Base-by-base conservation (phyloP, 2,888 invertebrate species). In the Phymatocera aterrima region DNA sequence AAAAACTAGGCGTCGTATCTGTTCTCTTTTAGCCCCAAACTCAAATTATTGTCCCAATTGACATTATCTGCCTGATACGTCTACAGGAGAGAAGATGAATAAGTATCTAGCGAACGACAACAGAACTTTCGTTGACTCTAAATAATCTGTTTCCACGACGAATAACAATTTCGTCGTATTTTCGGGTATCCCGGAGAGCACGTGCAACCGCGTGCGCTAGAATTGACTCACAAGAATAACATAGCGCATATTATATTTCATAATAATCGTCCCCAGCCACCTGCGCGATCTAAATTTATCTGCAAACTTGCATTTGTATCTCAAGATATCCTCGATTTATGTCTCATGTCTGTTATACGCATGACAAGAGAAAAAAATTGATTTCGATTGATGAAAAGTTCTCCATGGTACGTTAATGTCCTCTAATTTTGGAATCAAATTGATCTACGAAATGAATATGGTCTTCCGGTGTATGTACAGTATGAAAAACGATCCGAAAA, bases 141-240 rank as follows among this genome's bases (percentile, higher is more conserved):
- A 68, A 28, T 68, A 46, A 68, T 68, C 43, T 68, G 46, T 68
- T 68, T 12, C 46, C 68, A 28, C 64, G 4, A 15, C 24, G n/a
- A 15, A 15, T 21, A 46, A 46, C 43, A 24, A 43, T 68, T 46
- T 24, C 46, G 68, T 37, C 37, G 40, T 68, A 77, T 77, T 68
- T 77, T 51, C 64, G 34, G 46, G 12, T 51, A 64, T 43, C 24
- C 28, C 46, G n/a, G 31, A 60, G 37, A 24, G 48, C 77, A 51
- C 77, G 77, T 51, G 78, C 70, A 57, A 31, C 70, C 24, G 34
- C 37, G n/a, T 70, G n/a, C 34, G n/a, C 70, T 54, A 48, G 57
- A 70, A 15, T 70, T 77, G 51, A 77, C 65, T 77, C 77, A 68
- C 24, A 34, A 65, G 37, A 34, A 51, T 70, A 70, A 70, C 68